These are phyloP conservation scores for Monoplex corrugatus DNA, from an alignment of 2,888 invertebrate species.

Conservation along the genomic window DNA sequence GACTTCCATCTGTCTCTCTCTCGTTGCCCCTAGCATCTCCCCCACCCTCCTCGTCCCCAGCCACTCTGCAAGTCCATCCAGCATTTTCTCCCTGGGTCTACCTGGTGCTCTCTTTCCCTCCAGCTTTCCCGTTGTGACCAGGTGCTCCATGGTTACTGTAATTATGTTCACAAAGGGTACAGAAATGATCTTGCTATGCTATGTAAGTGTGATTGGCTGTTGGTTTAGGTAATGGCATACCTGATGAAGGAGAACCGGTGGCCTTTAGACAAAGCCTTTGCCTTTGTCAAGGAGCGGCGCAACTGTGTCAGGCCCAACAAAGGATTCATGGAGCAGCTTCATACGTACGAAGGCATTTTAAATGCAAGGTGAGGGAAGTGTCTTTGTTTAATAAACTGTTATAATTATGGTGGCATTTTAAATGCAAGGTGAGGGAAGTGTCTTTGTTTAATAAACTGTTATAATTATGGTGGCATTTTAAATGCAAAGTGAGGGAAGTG, in stretches of 20 bases:
- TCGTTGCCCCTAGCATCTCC: no score
- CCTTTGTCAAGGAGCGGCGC: constrained; percentile 94
- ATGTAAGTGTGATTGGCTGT: no score
- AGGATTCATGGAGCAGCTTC: constrained; percentile 95
- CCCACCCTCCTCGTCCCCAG: no score
- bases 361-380: constrained; percentile 86
- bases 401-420: neutral
- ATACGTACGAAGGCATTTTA: constrained; percentile 97
- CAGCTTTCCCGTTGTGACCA: no score
- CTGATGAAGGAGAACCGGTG: constrained; percentile 99
- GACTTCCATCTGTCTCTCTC: no score
- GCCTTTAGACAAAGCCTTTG: constrained; percentile 93
- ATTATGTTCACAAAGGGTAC: no score
- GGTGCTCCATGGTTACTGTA: no score
- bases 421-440: neutral
- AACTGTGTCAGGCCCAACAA: constrained; percentile 97
- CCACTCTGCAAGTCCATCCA: no score
- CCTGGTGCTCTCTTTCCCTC: no score
- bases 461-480: neutral
- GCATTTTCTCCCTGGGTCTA: no score
- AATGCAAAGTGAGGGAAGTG: neutral
- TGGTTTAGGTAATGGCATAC: constrained; percentile 91
- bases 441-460: neutral
- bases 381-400: neutral
- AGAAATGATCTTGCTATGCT: no score